Base-by-base conservation (phyloP, 1,140 invertebrate genomes). In the Callitettix versicolor region DNA sequence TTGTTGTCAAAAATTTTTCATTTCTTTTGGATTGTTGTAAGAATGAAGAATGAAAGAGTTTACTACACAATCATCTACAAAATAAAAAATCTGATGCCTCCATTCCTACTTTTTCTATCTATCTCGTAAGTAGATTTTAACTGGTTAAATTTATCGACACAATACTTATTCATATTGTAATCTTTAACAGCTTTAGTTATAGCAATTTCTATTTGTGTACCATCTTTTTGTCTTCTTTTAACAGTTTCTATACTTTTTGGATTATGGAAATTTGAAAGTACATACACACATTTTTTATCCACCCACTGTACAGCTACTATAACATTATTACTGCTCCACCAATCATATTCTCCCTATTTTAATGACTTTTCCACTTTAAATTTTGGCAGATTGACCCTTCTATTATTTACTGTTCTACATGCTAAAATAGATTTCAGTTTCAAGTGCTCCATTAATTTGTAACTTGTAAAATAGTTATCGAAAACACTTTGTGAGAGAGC, bases 111-210 rank as follows among this genome's bases (percentile, higher is more conserved):
- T 59, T 69, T 68, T 52, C 68, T 59, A 50, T 67, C 56, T 30
- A 68, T 61, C 52, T 65, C 58, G 55, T 69, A 71, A n/a, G 55
- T 43, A n/a, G 56, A 57, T 50, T 65, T 68, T 50, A 69, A 51
- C 63, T 65, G 65, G 57, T 72, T 67, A 42, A 61, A 57, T 58
- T 68, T 68, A 56, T 72, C 67, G 7, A 71, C 68, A 56, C 55
- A 66, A 21, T 63, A 62, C 68, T 71, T 71, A 54, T 70, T 54
- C 42, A 57, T 55, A 55, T 69, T 71, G 50, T 71, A 72, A 53
- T 70, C 62, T 21, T 61, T 63, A 7, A 69, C 57, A 5, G 65
- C 59, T 58, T 58, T 50, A 44, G 68, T 64, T 52, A 65, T 61
- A 20, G 56, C 17, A 40, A 66, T 42, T 41, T 46, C 43, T 18